These are phyloP conservation scores for Epinephelus malabaricus DNA, from an alignment of 2,797 vertebrate genomes.

Conservation along the genomic window DNA sequence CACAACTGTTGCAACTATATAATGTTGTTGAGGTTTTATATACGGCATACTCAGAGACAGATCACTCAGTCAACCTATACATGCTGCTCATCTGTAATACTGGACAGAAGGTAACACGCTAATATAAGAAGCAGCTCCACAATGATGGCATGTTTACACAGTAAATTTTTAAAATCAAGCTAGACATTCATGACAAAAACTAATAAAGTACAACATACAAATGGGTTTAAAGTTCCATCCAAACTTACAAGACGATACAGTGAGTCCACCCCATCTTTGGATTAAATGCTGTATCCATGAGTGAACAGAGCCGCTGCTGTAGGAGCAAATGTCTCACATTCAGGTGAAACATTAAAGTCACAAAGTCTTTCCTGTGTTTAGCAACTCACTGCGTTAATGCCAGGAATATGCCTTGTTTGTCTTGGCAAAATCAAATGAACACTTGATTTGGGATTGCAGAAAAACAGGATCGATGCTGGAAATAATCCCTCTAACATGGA, in stretches of 20 bases:
- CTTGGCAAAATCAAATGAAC: constrained; percentile 71
- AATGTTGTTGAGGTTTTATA: not conserved
- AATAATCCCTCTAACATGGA: not conserved
- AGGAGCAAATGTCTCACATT: constrained; percentile 47
- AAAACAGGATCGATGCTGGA: not conserved
- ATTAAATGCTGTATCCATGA: constrained; percentile 6
- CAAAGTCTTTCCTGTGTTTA: constrained; percentile 61
- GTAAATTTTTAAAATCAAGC: not conserved
- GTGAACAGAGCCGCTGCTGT: constrained; percentile 22
- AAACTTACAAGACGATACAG: constrained; percentile 68
- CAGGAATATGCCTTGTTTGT: constrained; percentile 75
- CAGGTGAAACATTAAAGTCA: constrained; percentile 66
- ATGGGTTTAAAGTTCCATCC: not conserved
- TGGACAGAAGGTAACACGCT: not conserved
- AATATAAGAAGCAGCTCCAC: not conserved
- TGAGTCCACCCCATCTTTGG: constrained; percentile 55
- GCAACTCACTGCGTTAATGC: constrained; percentile 69
- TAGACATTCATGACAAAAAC: not conserved
- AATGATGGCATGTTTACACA: not conserved
- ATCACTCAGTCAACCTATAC: constrained; percentile 2
- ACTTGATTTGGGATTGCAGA: constrained; percentile 34
- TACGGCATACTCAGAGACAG: not conserved
- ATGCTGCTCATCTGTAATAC: not conserved
- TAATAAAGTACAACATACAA: not conserved
- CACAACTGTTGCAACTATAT: constrained; percentile 15